Base-by-base conservation (phyloP, 2,888 invertebrate species). In the Drosophila affinis region DNA sequence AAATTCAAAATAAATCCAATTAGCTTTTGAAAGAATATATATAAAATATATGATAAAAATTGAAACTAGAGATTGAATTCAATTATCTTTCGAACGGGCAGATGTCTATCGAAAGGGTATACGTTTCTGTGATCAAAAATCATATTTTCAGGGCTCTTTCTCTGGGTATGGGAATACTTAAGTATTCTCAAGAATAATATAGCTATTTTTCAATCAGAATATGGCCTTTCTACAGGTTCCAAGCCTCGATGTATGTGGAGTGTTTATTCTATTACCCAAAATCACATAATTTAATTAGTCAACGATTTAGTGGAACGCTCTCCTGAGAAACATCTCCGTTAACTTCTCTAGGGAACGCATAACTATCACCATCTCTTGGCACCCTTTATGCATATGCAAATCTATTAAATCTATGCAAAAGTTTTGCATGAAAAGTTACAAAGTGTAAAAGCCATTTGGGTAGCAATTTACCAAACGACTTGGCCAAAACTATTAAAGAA, bases 401-500 rank as follows among this genome's bases (percentile, higher is more conserved):
- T 64, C 65, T 67, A 67, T 67, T 67, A 56, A 67, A 63, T 65
- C 65, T 27, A 18, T 63, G 45, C 18, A 46, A 63, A 63, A 63
- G 32, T 67, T 65, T n/a, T 55, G 14, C 32, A 49, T 10, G 55
- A 12, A 34, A 63, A 67, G 64, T 83, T 52, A 62, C 69, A 80
- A 78, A 77, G 86, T 82, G 77, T 78, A 80, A 83, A 83, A 83
- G 80, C 81, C 84, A 67, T 67, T 67, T 67, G 51, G 49, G 55
- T 54, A 34, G 64, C 64, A 64, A 63, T 63, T 60, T 63, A 74
- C 71, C 67, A 53, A 62, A 60, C 76, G 61, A 47, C 55, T 56
- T 47, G 46, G 46, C 34, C 17, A 27, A 53, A 61, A 55, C 55
- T 46, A 54, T 61, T 32, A 61, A 46, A 32, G 54, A 17, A 44